phyloP scores from a whole-genome alignment of 2,888 invertebrate species.

The Drosophila anceps region DNA sequence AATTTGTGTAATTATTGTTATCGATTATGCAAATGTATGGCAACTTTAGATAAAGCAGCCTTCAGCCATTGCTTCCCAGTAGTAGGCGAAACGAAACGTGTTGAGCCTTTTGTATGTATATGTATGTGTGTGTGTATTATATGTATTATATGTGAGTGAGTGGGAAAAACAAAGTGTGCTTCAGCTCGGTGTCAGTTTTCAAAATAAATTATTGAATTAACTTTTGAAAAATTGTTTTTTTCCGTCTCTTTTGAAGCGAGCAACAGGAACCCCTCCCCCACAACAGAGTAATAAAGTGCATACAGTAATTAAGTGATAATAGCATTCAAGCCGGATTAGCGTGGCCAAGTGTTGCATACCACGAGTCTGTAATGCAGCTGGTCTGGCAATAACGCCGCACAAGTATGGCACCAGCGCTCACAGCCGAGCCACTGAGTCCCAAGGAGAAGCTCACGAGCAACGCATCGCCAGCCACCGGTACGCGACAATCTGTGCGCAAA shows the following conservation, averaged over 20 bases:
- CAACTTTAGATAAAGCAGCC: conserved; percentile 11
- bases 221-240: conserved; percentile 40
- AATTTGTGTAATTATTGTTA: conserved; percentile 13
- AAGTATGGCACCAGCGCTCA: conserved; percentile 96
- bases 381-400: conserved; percentile 69
- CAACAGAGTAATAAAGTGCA: conserved; percentile 4
- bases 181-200: conserved; percentile 47
- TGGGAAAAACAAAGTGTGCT: conserved; percentile 48
- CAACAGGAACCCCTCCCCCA: conserved; percentile 1
- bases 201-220: conserved; percentile 47
- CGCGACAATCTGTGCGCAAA: conserved; percentile 60
- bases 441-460: conserved; percentile 85
- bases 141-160: neutral
- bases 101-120: conserved; percentile 7
- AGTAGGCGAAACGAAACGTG: conserved; percentile 47
- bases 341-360: conserved; percentile 20
- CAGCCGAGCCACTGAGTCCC: conserved; percentile 90
- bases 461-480: conserved; percentile 80
- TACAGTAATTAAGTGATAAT: conserved; percentile 12
- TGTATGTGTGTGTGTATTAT: conserved; percentile 15
- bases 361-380: conserved; percentile 63
- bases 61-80: neutral
- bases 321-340: neutral
- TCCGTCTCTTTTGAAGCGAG: conserved; percentile 34
- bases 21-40: conserved; percentile 15